Evolutionary conservation across 2,888 invertebrate species (phyloP).

Genomic region (Drosophila neotestacea): DNA sequence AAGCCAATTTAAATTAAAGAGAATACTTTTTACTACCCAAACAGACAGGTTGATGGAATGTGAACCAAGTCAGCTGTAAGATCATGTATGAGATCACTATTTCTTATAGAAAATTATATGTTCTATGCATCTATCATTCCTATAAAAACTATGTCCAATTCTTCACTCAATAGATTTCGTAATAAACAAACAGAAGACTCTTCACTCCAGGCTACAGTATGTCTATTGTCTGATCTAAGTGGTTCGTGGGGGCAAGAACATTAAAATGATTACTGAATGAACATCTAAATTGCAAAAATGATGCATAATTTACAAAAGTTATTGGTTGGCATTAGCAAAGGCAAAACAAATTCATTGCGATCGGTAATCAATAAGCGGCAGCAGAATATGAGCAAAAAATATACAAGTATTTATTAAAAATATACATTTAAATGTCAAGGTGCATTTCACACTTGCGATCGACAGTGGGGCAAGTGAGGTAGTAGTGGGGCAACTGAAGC

Average conservation of each 20-base stretch:
- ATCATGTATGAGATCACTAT: not conserved
- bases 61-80: not conserved
- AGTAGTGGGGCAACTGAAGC: conserved; percentile 8
- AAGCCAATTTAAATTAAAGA: not conserved
- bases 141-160: not conserved
- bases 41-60: not conserved
- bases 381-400: conserved; percentile 19
- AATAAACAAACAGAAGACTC: conserved; percentile 4
- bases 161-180: not conserved
- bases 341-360: conserved; percentile 61
- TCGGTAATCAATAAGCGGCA: conserved; percentile 60
- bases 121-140: not conserved
- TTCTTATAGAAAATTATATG: not conserved
- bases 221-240: conserved; percentile 1
- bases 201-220: conserved; percentile 27
- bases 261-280: conserved; percentile 28
- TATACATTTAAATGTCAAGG: conserved; percentile 70
- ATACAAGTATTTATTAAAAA: conserved; percentile 10
- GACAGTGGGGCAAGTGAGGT: conserved; percentile 5
- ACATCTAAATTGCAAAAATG: conserved; percentile 52
- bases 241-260: conserved; percentile 29
- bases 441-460: conserved; percentile 72
- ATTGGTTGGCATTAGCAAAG: conserved; percentile 45
- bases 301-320: conserved; percentile 54
- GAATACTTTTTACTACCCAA: not conserved